Evolutionary conservation across 2,797 vertebrate species (phyloP), one percentile per base, ranked within the genome.

Genomic region (Amblyopsis hoosieri): DNA sequence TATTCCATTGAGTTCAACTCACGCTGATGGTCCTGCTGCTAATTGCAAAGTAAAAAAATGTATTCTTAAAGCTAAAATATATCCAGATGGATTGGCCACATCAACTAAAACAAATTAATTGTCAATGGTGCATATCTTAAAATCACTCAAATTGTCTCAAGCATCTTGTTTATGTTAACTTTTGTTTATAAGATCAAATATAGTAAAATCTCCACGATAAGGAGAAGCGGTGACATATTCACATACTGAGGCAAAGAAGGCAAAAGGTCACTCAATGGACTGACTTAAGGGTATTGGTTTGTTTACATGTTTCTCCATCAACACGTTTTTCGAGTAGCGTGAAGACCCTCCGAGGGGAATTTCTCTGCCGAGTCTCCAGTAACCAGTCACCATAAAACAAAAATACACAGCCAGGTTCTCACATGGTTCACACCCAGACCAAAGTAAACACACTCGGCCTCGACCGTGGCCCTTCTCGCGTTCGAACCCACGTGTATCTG

Each of bases 371-470:
- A 65, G 56, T 71, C 67, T 62, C 10, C 14, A 66, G 74, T 68
- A 67, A 64, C 57, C 68, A 64, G 61, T 69, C 66, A 42, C 66
- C 67, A 57, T 66, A 50, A 74, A 84, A 81, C 51, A 76, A 69
- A 86, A 87, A 86, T 67, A 87, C 65, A 83, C 76, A 74, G 23
- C 23, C 59, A 56, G 53, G 59, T 80, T 57, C 63, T 71, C 3
- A 11, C 60, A 57, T 37, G 57, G 71, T 72, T 87, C 70, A 74
- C 74, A 73, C 69, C 14, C 71, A 9, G 70, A 85, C 64, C 61
- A 77, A 78, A 85, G 72, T 69, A 82, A 83, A 86, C 73, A 74
- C 68, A 72, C 56, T 51, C 47, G 71, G 74, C 48, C 64, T 64
- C 64, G 76, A 71, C 72, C 13, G 1, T 82, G 80, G 64, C 78